phyloP scores from a whole-genome alignment of 92 coral and sea anemone genomes.

The Blastomussa wellsi region DNA sequence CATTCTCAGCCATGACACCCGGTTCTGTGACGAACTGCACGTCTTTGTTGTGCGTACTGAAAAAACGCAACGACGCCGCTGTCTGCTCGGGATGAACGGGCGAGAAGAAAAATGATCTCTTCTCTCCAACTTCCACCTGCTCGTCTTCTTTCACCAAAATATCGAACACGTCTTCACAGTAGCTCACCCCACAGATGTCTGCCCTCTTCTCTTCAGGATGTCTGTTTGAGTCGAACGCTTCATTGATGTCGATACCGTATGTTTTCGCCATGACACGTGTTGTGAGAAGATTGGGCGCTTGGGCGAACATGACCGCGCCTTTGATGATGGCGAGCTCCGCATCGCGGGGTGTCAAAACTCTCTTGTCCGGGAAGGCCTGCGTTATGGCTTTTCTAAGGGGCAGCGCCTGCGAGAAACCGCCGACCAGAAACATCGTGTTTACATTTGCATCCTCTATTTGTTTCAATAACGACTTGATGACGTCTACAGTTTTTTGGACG shows the following conservation, averaged over 20 bases:
- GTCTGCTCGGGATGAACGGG: slow-evolving; percentile 44
- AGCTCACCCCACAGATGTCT: slow-evolving; percentile 21
- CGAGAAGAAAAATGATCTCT: slow-evolving; percentile 23
- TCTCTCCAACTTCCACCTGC: slow-evolving; percentile 37
- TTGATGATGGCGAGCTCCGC: slow-evolving; percentile 52
- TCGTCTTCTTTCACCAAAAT: slow-evolving; percentile 43
- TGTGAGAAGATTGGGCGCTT: slow-evolving; percentile 36
- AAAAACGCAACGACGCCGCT: slow-evolving; percentile 27
- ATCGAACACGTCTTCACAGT: slow-evolving; percentile 40
- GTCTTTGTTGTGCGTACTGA: slow-evolving; percentile 29
- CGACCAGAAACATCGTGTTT: slow-evolving; percentile 51
- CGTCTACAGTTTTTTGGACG: slow-evolving; percentile 22
- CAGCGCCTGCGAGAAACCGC: slow-evolving; percentile 51
- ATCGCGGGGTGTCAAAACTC: slow-evolving; percentile 44
- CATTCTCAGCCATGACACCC: slow-evolving; percentile 32
- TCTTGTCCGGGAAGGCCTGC: slow-evolving; percentile 32
- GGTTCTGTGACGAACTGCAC: slow-evolving; percentile 47
- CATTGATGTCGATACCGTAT: slow-evolving; percentile 38
- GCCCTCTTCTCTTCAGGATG: slow-evolving; percentile 29
- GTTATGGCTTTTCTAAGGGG: slow-evolving; percentile 28
- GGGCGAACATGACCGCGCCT: slow-evolving; percentile 56
- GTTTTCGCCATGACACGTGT: slow-evolving; percentile 44
- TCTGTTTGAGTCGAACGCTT: slow-evolving; percentile 13
- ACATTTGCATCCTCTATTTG: slow-evolving; percentile 10
- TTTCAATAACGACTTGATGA: slow-evolving; percentile 14